Conservation (phyloP, 2,888 invertebrate genomes). For the Flexamia atlantica region DNA sequence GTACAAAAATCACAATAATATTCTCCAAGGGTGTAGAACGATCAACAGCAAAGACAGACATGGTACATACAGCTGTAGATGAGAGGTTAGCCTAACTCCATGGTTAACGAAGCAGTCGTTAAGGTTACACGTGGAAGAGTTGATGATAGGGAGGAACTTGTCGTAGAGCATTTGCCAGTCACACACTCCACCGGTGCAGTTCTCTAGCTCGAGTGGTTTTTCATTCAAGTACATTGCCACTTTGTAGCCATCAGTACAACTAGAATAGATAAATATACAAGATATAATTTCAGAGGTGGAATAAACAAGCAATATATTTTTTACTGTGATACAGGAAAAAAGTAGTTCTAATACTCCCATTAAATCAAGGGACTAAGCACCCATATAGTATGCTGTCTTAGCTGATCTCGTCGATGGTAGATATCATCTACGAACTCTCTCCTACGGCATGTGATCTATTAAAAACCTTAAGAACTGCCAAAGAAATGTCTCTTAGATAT, state of each 20-base stretch:
- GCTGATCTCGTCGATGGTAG: too few species aligned
- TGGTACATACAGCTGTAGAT: neutral
- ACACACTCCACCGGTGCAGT: constrained; percentile 31
- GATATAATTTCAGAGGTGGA: too few species aligned
- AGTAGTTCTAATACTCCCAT: too few species aligned
- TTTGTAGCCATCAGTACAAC: constrained; percentile 39
- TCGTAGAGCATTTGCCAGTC: constrained; percentile 46
- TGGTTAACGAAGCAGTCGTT: constrained; percentile 44
- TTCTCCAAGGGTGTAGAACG: neutral
- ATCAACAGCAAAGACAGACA: neutral
- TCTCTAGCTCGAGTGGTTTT: constrained; percentile 18
- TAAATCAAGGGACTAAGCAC: too few species aligned
- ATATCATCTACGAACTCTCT: too few species aligned
- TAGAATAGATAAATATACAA: neutral
- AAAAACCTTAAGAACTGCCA: too few species aligned
- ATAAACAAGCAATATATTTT: too few species aligned
- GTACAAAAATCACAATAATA: constrained; percentile 16
- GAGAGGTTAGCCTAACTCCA: neutral
- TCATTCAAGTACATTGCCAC: constrained; percentile 50
- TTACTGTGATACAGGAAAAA: too few species aligned
- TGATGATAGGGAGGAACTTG: constrained; percentile 19
- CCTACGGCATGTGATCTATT: too few species aligned
- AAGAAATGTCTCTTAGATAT: too few species aligned
- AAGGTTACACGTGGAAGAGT: constrained; percentile 43
- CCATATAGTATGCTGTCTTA: too few species aligned